Evolutionary conservation across 2,888 invertebrate genomes (phyloP).

Genomic region (Seira musarum): DNA sequence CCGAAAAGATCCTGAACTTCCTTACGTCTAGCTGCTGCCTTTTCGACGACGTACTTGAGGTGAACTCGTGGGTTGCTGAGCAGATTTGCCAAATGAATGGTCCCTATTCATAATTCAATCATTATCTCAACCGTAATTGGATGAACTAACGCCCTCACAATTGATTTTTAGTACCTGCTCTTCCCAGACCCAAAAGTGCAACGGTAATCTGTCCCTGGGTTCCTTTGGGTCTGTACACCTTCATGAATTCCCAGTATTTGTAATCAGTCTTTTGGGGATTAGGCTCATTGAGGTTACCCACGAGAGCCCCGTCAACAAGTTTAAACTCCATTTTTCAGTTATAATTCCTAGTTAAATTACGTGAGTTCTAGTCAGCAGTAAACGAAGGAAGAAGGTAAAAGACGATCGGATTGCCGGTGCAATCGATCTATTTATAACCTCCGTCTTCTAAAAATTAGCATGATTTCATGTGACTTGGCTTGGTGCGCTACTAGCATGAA

Average conservation of each 20-base stretch:
- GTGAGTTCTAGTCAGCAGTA: too few species aligned
- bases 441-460: too few species aligned
- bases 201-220: conserved; percentile 72
- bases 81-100: conserved; percentile 76
- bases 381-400: too few species aligned
- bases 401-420: too few species aligned
- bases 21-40: conserved; percentile 73
- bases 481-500: too few species aligned
- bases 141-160: neutral
- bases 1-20: conserved; percentile 75
- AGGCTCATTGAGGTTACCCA: too few species aligned
- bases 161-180: conserved; percentile 73
- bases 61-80: conserved; percentile 74
- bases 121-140: neutral
- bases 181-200: conserved; percentile 77
- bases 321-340: neutral
- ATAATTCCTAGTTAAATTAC: too few species aligned
- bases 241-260: conserved; percentile 51
- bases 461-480: too few species aligned
- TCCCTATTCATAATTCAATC: conserved; percentile 71
- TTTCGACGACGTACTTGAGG: conserved; percentile 77
- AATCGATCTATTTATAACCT: too few species aligned
- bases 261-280: conserved; percentile 41
- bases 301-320: neutral
- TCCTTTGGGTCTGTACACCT: conserved; percentile 37